Evolutionary conservation across 2,113 vertebrate genomes (phyloP), one percentile per base, ranked within the genome.

Genomic region (Neogale vison): DNA sequence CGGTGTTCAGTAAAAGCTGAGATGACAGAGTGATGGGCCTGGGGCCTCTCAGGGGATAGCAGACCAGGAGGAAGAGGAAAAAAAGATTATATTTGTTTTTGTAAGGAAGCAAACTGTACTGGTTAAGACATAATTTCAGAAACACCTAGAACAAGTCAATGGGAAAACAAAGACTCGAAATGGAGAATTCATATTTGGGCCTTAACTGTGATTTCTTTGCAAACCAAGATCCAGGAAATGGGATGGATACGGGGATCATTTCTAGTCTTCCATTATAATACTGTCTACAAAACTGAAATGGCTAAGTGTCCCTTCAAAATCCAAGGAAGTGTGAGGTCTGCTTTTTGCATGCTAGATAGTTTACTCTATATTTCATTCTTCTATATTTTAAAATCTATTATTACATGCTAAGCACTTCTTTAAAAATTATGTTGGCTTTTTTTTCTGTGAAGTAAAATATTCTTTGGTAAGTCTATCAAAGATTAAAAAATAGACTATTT

Each of bases 371-470:
- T 72, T 92, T 95, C 55, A 59, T 83, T 87, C 72, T 74, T 39
- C 9, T 87, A 23, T 93, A 52, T 79, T 84, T 88, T 50, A 67
- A 47, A 17, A 52, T 45, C 39, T 89, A 47, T 88, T 91, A 72
- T 61, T 61, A 93, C 61, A 47, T 61, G 47, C 24, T 52, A 93
- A 65, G 29, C 8, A 1, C 34, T 82, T 57, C 10, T 83, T 94
- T 90, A 34, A 17, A 86, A 82, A 83, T 79, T 81, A 65, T 36
- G 14, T 42, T 95, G 15, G 0, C 34, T n/a, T 52, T 95, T 85
- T 81, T 71, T 85, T 55, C 42, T 95, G 15, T 85, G 74, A 94
- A 92, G 77, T 90, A 87, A 77, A 89, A 92, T 85, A 69, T 80
- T 79, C 8, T 52, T 88, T 88, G n/a, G 11, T 76, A 55, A 59